Evolutionary conservation across 2,113 vertebrate genomes (phyloP).

Genomic region (Burhinus bistriatus): DNA sequence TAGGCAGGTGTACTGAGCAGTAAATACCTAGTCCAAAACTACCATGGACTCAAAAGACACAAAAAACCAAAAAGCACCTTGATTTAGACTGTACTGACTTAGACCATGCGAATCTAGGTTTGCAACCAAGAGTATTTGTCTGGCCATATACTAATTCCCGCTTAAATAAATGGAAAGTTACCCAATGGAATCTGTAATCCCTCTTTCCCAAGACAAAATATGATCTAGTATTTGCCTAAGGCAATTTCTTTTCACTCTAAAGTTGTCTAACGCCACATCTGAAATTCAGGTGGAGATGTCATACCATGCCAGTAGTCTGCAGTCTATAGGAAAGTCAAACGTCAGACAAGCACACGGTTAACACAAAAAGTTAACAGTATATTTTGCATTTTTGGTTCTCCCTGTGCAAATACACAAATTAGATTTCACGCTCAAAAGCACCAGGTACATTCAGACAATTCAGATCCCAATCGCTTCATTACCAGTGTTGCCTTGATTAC

Average conservation of each 20-base stretch:
- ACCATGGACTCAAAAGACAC: neutral
- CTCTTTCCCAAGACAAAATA: neutral
- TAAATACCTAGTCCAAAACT: neutral
- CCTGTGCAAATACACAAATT: neutral
- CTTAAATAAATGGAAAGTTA: neutral
- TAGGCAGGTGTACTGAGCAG: neutral
- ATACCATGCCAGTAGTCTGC: neutral
- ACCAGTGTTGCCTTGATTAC: constrained; percentile 40
- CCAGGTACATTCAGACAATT: neutral
- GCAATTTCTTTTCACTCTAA: neutral
- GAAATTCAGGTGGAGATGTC: neutral
- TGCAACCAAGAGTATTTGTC: neutral
- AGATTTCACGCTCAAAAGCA: constrained; percentile 45
- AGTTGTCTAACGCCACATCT: neutral
- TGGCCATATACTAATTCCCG: neutral
- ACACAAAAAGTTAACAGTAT: neutral
- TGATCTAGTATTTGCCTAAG: neutral
- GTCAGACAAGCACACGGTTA: neutral
- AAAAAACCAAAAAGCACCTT: neutral
- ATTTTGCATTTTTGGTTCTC: neutral
- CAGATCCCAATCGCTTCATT: neutral
- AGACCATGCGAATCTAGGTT: neutral
- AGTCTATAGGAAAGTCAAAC: neutral
- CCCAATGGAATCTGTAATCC: neutral
- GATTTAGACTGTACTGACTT: neutral